Conservation (phyloP, 2,797 vertebrate species). For the Glossophaga mutica region DNA sequence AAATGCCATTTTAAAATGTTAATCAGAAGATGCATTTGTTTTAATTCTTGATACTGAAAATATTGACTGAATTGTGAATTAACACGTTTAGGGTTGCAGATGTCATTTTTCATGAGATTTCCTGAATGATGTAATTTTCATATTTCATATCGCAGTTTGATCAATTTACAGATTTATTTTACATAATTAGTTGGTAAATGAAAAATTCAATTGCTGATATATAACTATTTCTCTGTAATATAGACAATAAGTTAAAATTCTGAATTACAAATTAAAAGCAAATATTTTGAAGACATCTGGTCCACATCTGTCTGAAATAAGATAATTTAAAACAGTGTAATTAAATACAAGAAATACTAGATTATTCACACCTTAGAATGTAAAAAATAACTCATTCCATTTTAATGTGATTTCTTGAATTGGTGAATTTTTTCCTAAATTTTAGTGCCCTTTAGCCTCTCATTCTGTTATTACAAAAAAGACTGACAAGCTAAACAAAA, state of each 20-base stretch:
- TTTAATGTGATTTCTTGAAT: constrained; percentile 69
- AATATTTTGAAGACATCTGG: constrained; percentile 82
- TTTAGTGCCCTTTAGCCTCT: constrained; percentile 53
- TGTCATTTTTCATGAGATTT: constrained; percentile 83
- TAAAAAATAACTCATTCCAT: constrained; percentile 64
- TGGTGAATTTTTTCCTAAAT: not conserved
- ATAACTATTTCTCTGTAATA: constrained; percentile 74
- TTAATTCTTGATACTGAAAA: constrained; percentile 82
- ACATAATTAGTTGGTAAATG: constrained; percentile 77
- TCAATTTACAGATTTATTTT: constrained; percentile 81
- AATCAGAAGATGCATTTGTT: constrained; percentile 83
- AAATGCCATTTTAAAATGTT: constrained; percentile 74
- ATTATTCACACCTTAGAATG: constrained; percentile 78
- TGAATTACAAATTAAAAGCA: constrained; percentile 81
- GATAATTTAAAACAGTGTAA: constrained; percentile 81
- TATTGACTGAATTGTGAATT: constrained; percentile 85
- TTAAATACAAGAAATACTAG: constrained; percentile 76
- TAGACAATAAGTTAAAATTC: constrained; percentile 78
- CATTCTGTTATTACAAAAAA: constrained; percentile 56
- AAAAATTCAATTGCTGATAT: constrained; percentile 76
- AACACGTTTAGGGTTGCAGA: constrained; percentile 82
- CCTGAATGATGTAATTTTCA: constrained; percentile 83
- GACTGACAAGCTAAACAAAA: constrained; percentile 60
- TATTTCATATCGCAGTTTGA: constrained; percentile 79
- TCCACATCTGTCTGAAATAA: constrained; percentile 81